A percentile compares a stretch with the other conserved stretches of the same genome.
phyloP scores from a whole-genome alignment of 2,113 vertebrate species.

The Bubalus kerabau region DNA sequence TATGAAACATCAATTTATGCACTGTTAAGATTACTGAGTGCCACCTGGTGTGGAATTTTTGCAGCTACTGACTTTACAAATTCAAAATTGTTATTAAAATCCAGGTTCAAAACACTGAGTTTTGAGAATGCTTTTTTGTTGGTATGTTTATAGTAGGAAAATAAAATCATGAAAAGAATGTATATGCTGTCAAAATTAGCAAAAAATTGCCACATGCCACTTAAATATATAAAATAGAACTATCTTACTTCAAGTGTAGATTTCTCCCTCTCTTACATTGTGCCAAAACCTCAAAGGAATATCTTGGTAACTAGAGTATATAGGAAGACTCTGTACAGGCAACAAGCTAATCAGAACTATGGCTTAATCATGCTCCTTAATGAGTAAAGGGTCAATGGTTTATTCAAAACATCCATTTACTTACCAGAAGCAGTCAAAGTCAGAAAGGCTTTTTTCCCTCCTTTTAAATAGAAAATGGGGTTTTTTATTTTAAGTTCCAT shows the following conservation, averaged over 20 bases:
- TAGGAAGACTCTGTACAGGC: conserved; percentile 70
- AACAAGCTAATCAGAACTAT: conserved; percentile 62
- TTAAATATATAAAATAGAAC: conserved; percentile 72
- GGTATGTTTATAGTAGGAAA: conserved; percentile 48
- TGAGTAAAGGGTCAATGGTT: conserved; percentile 72
- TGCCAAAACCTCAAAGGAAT: conserved; percentile 73
- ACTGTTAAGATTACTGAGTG: conserved; percentile 22
- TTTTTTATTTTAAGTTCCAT: conserved; percentile 69
- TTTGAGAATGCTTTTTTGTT: conserved; percentile 64
- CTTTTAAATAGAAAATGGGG: conserved; percentile 9
- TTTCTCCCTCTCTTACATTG: conserved; percentile 63
- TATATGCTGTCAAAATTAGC: conserved; percentile 75
- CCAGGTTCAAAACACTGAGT: conserved; percentile 37
- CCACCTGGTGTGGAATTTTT: conserved; percentile 61
- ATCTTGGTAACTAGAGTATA: conserved; percentile 65
- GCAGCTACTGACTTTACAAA: conserved; percentile 5
- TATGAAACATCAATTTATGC: not conserved
- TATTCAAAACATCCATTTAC: conserved; percentile 76
- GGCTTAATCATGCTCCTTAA: conserved; percentile 70
- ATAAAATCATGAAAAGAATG: conserved; percentile 60
- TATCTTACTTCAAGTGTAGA: conserved; percentile 63
- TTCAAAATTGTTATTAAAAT: conserved; percentile 15
- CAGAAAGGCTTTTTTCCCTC: conserved; percentile 54
- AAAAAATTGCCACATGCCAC: conserved; percentile 78
- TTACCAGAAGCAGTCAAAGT: conserved; percentile 72